These are phyloP conservation scores for Lophochroa leadbeateri DNA, from an alignment of 2,113 vertebrate species.

Conservation along the genomic window DNA sequence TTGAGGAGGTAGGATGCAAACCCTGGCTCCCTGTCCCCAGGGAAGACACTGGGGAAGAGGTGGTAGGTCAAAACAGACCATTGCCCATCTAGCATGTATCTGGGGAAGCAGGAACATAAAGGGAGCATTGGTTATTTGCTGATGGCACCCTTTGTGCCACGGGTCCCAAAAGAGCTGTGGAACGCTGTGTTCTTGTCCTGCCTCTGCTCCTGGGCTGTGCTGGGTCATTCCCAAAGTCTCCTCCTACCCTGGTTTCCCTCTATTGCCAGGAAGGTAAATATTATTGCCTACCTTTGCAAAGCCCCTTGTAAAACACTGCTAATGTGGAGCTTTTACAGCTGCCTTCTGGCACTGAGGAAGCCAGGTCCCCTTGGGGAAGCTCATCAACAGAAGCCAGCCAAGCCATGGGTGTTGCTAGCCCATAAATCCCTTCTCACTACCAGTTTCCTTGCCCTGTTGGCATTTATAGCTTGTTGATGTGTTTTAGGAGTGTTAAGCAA, in stretches of 20 bases:
- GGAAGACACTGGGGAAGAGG: neutral
- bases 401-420: neutral
- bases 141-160: neutral
- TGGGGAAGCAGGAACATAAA: neutral
- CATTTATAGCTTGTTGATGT: neutral
- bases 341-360: neutral
- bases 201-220: neutral
- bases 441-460: neutral
- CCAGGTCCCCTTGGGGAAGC: neutral
- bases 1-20: neutral
- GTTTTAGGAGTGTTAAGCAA: neutral
- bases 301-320: neutral
- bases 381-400: fast-evolving
- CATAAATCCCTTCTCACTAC: neutral
- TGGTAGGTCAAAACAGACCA: neutral
- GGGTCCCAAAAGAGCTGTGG: neutral
- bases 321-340: neutral
- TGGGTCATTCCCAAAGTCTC: neutral
- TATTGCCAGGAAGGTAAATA: neutral
- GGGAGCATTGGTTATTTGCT: neutral
- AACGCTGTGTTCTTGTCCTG: neutral
- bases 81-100: fast-evolving
- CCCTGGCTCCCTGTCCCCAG: neutral
- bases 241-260: neutral
- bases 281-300: neutral